Evolutionary conservation across 2,888 invertebrate species (phyloP), one percentile per base, ranked within the genome.

Genomic region (Heteropelma amictum): DNA sequence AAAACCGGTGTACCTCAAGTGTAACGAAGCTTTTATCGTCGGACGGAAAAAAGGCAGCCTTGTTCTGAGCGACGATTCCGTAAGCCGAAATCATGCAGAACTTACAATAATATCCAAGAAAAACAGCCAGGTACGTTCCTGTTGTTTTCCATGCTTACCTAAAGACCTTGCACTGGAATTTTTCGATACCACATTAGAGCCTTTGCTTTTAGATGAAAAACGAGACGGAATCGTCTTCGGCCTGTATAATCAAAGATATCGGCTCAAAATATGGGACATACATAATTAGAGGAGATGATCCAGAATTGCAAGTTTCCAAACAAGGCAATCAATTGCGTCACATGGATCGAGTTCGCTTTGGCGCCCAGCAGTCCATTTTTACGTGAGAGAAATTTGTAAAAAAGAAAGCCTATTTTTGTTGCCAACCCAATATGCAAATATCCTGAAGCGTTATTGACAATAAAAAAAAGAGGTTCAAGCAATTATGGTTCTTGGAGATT

Each of bases 71-170:
- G 76, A 76, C 21, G 51, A 45, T 21, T 76, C 76, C 0, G 30
- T 76, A 35, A 76, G 76, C 21, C 56, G 76, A 23, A 40, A 68
- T 30, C 76, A 76, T 51, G 76, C 76, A 3, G 23, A 30, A 14
- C 71, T 76, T 35, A 56, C 28, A 1, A 21, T 75, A 6, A n/a
- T 4, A 3, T 4, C 42, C 7, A 53, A 49, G 28, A 17, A 47
- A 7, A 35, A 56, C 3, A 38, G 2, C 40, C 28, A 64, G 40
- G 64, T 64, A 35, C n/a, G 4, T 42, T 21, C 21, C n/a, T n/a
- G 8, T 0, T 21, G 10, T 45, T 21, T 10, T 19, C 0, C 17
- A 12, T 28, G 8, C 26, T 6, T 2, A 12, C 14, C 28, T 33
- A 30, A 28, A 30, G 17, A 10, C 10, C 3, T 3, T 6, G 10